A percentile compares a stretch with the other conserved stretches of the same genome.
phyloP scores from a whole-genome alignment of 2,888 invertebrate genomes.

The Aspidiotus rigidus region DNA sequence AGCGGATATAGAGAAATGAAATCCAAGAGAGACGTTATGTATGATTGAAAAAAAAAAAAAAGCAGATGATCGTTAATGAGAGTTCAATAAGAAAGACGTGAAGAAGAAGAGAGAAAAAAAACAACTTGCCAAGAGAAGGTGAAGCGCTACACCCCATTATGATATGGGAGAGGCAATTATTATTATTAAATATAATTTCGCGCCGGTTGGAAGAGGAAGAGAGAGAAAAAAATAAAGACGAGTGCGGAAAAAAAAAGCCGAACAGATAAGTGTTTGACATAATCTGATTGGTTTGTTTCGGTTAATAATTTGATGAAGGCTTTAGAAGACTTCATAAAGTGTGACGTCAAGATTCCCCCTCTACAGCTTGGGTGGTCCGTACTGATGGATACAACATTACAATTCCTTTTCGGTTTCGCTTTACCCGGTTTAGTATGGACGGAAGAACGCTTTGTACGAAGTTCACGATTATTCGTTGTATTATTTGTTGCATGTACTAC shows the following conservation, averaged over 20 bases:
- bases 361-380: slow-evolving; percentile 35
- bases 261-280: slow-evolving; percentile 33
- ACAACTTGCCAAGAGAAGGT: slow-evolving; percentile 21
- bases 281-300: slow-evolving; percentile 35
- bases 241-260: slow-evolving; percentile 1
- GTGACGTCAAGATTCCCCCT: slow-evolving; percentile 34
- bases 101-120: background rate
- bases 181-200: slow-evolving; percentile 23
- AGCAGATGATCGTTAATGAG: slow-evolving; percentile 27
- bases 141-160: slow-evolving; percentile 14
- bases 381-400: slow-evolving; percentile 31
- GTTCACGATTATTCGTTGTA: no score
- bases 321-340: slow-evolving; percentile 31
- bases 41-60: background rate
- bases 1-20: slow-evolving; percentile 19
- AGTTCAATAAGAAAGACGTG: slow-evolving; percentile 14
- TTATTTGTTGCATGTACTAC: no score
- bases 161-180: slow-evolving; percentile 19
- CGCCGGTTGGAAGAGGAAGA: slow-evolving; percentile 16
- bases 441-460: slow-evolving; percentile 8
- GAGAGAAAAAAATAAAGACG: slow-evolving; percentile 5
- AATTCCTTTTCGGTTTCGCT: slow-evolving; percentile 30
- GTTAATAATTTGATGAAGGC: slow-evolving; percentile 34
- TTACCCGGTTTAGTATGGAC: slow-evolving; percentile 26
- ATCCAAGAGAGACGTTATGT: background rate